phyloP scores from a whole-genome alignment of 2,113 vertebrate genomes.

The Antechinus flavipes region DNA sequence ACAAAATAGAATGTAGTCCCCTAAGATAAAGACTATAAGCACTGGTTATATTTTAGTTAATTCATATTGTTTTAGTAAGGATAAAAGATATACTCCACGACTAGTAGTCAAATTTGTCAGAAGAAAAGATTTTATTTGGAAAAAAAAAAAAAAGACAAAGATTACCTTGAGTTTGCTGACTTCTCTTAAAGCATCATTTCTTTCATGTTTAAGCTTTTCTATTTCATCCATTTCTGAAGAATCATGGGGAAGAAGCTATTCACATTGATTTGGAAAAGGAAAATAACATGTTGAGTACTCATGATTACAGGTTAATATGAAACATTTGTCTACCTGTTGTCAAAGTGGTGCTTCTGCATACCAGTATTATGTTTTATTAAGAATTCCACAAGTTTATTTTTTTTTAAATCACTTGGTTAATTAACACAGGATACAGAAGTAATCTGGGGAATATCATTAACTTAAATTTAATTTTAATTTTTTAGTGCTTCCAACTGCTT shows the following conservation, averaged over 20 bases:
- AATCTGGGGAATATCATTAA: constrained; percentile 3
- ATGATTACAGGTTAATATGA: constrained; percentile 51
- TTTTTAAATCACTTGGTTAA: constrained; percentile 26
- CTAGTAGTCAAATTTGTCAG: background rate
- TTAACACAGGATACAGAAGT: constrained; percentile 34
- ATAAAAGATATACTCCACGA: background rate
- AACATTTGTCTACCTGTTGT: background rate
- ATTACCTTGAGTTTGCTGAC: constrained; percentile 91
- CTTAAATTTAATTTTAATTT: constrained; percentile 31
- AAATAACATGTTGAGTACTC: constrained; percentile 22
- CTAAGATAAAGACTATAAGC: background rate
- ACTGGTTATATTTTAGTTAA: background rate
- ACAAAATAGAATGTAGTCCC: background rate
- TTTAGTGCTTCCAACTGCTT: constrained; percentile 12
- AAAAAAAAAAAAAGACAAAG: constrained; percentile 14
- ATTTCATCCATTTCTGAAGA: constrained; percentile 87
- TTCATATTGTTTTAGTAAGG: constrained; percentile 16
- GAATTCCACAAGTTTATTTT: constrained; percentile 15
- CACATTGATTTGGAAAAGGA: constrained; percentile 41
- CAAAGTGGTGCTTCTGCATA: background rate
- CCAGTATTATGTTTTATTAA: constrained; percentile 34
- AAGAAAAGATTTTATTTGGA: background rate
- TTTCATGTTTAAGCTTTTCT: constrained; percentile 89
- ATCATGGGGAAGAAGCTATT: constrained; percentile 84
- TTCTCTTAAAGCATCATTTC: constrained; percentile 90